phyloP scores from a whole-genome alignment of 2,113 vertebrate species.

The Dunckerocampus dactyliophorus region DNA sequence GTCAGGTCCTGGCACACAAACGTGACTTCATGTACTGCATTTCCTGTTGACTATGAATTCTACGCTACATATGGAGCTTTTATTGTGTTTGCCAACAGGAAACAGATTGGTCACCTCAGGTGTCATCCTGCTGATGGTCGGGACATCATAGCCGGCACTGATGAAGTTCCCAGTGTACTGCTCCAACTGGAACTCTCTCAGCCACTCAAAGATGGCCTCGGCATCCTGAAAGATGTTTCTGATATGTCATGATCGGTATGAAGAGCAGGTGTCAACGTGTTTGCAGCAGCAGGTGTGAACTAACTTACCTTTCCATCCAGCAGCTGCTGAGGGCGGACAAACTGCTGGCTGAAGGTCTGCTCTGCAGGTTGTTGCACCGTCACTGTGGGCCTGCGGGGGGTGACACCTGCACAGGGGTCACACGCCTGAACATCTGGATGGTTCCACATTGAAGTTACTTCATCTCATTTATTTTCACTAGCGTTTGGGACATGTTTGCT shows the following conservation, averaged over 20 bases:
- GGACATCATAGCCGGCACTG: conserved; percentile 88
- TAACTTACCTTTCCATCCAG: conserved; percentile 83
- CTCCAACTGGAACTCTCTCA: conserved; percentile 92
- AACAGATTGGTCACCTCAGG: conserved; percentile 78
- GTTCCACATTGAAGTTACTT: no score
- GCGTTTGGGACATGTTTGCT: no score
- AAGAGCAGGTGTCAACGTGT: no score
- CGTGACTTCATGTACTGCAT: not conserved
- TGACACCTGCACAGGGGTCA: conserved; percentile 12
- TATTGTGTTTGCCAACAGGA: no score
- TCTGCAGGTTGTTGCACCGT: conserved; percentile 71
- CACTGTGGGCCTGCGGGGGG: conserved; percentile 59
- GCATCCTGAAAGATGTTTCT: conserved; percentile 73
- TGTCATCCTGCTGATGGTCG: conserved; percentile 96
- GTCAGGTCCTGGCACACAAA: conserved; percentile 82
- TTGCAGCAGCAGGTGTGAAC: not conserved
- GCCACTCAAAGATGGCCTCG: conserved; percentile 92
- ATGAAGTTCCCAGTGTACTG: conserved; percentile 87
- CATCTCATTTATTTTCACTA: no score
- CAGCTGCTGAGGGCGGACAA: conserved; percentile 83
- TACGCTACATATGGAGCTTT: no score
- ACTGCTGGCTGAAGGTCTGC: conserved; percentile 80
- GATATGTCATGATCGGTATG: no score
- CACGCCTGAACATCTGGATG: no score
- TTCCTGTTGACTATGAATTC: not conserved